Evolutionary conservation across 2,888 invertebrate species (phyloP).

Genomic region (Megaustenia siamemsis): DNA sequence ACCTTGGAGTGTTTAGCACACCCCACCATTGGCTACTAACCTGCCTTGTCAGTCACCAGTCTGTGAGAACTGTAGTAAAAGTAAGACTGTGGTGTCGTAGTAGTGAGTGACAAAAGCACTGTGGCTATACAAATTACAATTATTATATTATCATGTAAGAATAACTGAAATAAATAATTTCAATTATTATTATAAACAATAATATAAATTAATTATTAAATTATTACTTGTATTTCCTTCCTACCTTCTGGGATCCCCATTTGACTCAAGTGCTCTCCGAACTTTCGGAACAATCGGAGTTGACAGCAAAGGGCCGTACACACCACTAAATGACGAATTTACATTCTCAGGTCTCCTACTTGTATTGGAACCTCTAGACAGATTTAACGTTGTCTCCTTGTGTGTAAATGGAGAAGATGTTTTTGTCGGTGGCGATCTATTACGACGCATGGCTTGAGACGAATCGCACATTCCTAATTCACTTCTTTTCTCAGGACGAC

Average conservation of each 20-base stretch:
- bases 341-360: background rate
- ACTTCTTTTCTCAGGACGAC: background rate
- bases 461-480: background rate
- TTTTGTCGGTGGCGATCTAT: background rate
- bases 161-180: too few species aligned
- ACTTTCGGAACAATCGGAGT: constrained; percentile 70
- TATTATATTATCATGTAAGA: too few species aligned
- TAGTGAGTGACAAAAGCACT: too few species aligned
- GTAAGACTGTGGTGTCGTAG: too few species aligned
- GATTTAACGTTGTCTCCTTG: background rate
- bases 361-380: background rate
- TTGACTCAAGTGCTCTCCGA: constrained; percentile 67
- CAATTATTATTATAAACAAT: too few species aligned
- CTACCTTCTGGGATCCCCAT: constrained; percentile 48
- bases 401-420: constrained; percentile 11
- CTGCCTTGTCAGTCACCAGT: too few species aligned
- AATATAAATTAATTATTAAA: too few species aligned
- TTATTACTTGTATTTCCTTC: too few species aligned
- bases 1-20: too few species aligned
- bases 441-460: background rate
- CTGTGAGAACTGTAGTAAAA: too few species aligned
- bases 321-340: constrained; percentile 40
- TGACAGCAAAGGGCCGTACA: constrained; percentile 63
- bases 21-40: too few species aligned
- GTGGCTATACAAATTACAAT: too few species aligned